phyloP scores from a whole-genome alignment of 1,140 invertebrate species.

The Pachypeltis micranthus region DNA sequence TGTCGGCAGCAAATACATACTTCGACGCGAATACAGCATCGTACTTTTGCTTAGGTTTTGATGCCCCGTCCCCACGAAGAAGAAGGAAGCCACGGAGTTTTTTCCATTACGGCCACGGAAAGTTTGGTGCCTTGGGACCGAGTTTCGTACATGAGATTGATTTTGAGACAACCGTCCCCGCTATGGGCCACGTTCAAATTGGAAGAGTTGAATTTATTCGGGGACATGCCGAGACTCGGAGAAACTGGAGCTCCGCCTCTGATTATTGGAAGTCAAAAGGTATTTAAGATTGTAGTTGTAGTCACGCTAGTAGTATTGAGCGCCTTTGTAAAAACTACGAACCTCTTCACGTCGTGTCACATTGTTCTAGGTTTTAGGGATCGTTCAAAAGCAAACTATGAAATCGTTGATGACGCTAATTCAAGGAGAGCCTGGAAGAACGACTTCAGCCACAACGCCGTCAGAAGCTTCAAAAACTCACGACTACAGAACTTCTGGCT shows the following conservation, averaged over 20 bases:
- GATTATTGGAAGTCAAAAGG: neutral
- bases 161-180: constrained; percentile 1
- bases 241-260: neutral
- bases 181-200: neutral
- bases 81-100: neutral
- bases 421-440: neutral
- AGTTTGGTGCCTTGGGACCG: neutral
- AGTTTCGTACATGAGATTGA: neutral
- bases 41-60: neutral
- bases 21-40: too few species aligned
- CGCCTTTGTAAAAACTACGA: too few species aligned
- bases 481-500: neutral
- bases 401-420: neutral
- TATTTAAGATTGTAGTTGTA: neutral
- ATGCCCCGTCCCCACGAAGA: neutral
- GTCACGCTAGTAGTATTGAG: too few species aligned
- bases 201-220: constrained; percentile 1
- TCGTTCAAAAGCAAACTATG: neutral
- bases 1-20: too few species aligned
- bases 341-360: neutral
- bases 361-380: neutral
- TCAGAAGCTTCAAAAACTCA: neutral
- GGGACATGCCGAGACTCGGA: neutral
- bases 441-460: neutral
- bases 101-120: neutral